Evolutionary conservation across 2,113 vertebrate genomes (phyloP), one percentile per base, ranked within the genome.

Genomic region (Cyanistes caeruleus): DNA sequence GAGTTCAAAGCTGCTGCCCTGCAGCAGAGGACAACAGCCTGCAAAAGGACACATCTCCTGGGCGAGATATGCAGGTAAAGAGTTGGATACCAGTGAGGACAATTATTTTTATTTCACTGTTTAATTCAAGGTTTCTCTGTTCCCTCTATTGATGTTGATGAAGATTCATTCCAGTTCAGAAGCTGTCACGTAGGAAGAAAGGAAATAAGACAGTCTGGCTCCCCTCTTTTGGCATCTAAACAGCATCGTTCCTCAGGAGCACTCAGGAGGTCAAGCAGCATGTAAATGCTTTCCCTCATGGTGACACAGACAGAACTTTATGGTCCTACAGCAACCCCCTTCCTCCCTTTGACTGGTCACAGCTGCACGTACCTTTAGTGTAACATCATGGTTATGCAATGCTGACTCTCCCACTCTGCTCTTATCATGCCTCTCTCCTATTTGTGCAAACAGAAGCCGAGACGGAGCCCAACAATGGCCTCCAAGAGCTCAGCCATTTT

Each of bases 151-250:
- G 88, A 90, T 75, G 93, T 31, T 41, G 52, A 87, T 75, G 69
- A 35, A 74, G 60, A 94, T 70, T 84, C 56, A 76, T 70, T 90
- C 76, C 69, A 46, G 48, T 75, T 84, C 80, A 87, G 85, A 96
- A 90, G 83, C 88, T 3, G 53, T 92, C 90, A 94, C 0, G 2
- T 23, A 89, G 49, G 17, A 83, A 94, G 44, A 89, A 92, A 96
- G 88, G 65, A 95, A 97, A 31, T 69, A 96, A 95, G 82, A 96
- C 43, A 87, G 67, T 93, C 92, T 91, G 93, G 52, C 90, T 97
- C 80, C 41, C 24, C 24, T 90, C 64, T 82, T 95, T 56, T 90
- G 86, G 85, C 92, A 94, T 75, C 44, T 64, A 68, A 95, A 93
- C 85, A 96, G 70, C 58, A 68, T 10, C 15, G 7, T 49, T 97